Evolutionary conservation across 53 echinoderm and acorn worm genomes (phyloP), one percentile per base, ranked within the genome.

Genomic region (Holothuria scabra): DNA sequence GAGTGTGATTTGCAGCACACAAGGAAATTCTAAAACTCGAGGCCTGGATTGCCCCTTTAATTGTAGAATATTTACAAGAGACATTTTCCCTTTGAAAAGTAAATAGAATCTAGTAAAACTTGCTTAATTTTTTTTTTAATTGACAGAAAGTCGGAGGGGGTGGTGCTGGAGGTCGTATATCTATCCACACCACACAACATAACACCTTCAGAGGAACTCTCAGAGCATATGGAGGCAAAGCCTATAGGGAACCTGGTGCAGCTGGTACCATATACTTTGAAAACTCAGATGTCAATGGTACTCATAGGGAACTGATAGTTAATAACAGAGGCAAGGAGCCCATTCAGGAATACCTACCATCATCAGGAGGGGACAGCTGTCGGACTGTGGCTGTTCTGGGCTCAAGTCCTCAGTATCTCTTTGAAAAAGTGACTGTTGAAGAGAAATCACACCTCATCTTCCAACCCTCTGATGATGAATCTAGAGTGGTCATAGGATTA

Each of bases 81-180:
- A 52, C 14, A 52, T 52, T 52, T 8, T 14, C 16, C 52, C 3
- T 8, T 16, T 18, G 2, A 16, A 52, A 9, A 52, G 18, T 3
- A 52, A 16, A 16, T 52, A 52, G 4, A 72, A 72, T 12, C 41
- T n/a, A 41, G 14, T 2, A 71, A 12, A 38, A 0, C 19, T 46
- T 3, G 6, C 16, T 41, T 13, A 72, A 38, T 31, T 46, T 12
- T 72, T n/a, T 0, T 44, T 12, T 76, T 26, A 20, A 18, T 16
- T 23, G 12, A n/a, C 56, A 92, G 95, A 86, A 90, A 78, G 68
- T 95, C 57, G 95, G 95, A 24, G 95, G 95, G 64, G 95, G 95
- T 24, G 95, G 95, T 29, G 87, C 90, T 21, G 95, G 95, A 8
- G 95, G 95, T 5, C 90, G 95, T 58, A 89, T 95, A 19, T 92